Conservation (phyloP, 2,113 vertebrate genomes). For the Microcebus ravelobensis region DNA sequence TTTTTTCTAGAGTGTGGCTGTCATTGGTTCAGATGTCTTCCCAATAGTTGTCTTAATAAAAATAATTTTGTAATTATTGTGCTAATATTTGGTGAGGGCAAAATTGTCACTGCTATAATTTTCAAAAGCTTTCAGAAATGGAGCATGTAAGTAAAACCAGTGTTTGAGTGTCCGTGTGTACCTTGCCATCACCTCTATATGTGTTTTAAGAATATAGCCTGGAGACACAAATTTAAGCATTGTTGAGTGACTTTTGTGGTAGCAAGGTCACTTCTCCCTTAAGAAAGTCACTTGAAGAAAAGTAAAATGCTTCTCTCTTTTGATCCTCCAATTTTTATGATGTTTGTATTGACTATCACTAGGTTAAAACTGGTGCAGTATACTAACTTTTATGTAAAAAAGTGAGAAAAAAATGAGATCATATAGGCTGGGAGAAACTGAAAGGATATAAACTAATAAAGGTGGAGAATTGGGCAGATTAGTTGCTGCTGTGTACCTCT, state of each 20-base stretch:
- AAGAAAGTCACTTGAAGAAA: background rate
- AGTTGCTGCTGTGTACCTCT: background rate
- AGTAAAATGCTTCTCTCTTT: background rate
- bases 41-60: background rate
- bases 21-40: background rate
- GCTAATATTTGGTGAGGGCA: constrained; percentile 44
- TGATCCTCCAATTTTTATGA: background rate
- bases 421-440: background rate
- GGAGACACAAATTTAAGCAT: background rate
- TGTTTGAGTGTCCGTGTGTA: background rate
- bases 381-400: background rate
- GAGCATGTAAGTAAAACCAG: background rate
- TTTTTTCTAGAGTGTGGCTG: background rate
- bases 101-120: constrained; percentile 54
- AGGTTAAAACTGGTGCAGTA: background rate
- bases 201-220: background rate
- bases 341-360: background rate
- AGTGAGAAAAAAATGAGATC: background rate
- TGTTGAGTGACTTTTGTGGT: background rate
- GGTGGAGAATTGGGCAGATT: background rate
- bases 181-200: background rate
- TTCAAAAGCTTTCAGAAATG: background rate
- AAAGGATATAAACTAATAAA: background rate
- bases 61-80: constrained; percentile 53
- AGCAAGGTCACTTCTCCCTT: background rate